A percentile compares a stretch with the other conserved stretches of the same genome.
These are phyloP conservation scores for Anolis sagrei DNA, from an alignment of 2,113 vertebrate genomes.

Conservation along the genomic window DNA sequence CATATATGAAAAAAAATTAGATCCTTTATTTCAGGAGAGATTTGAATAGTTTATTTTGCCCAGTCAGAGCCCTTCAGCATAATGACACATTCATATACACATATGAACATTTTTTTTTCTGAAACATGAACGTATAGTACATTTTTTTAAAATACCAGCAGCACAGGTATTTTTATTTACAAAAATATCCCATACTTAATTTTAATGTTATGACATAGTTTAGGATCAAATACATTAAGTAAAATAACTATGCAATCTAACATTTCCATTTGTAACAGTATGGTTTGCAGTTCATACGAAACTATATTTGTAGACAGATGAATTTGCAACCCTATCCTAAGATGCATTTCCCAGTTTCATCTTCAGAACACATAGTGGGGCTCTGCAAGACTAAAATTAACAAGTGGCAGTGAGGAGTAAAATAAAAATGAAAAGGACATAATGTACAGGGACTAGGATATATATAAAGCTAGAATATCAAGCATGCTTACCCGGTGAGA, in stretches of 20 bases:
- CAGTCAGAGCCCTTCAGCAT: conserved; percentile 84
- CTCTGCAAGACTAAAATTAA: conserved; percentile 72
- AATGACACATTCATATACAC: conserved; percentile 86
- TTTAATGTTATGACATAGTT: conserved; percentile 77
- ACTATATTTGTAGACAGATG: conserved; percentile 77
- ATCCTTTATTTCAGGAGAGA: conserved; percentile 75
- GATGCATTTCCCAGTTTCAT: conserved; percentile 79
- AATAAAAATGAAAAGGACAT: conserved; percentile 41
- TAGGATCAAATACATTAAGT: conserved; percentile 79
- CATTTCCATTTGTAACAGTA: conserved; percentile 75
- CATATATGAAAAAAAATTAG: conserved; percentile 58
- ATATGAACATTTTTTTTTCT: conserved; percentile 82
- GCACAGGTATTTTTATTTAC: conserved; percentile 84
- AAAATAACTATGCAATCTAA: conserved; percentile 81
- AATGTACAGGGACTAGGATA: conserved; percentile 65
- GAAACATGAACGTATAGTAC: conserved; percentile 83
- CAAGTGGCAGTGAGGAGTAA: conserved; percentile 63
- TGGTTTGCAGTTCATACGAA: conserved; percentile 73
- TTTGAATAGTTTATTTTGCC: conserved; percentile 86
- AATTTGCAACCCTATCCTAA: conserved; percentile 71
- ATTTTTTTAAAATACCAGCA: conserved; percentile 83
- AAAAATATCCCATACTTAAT: conserved; percentile 85
- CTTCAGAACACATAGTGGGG: conserved; percentile 74
- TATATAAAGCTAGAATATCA: conserved; percentile 66
- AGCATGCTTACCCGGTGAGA: conserved; percentile 74